phyloP scores from a whole-genome alignment of 2,797 vertebrate species.

The Parauchenoglanis punctatus region DNA sequence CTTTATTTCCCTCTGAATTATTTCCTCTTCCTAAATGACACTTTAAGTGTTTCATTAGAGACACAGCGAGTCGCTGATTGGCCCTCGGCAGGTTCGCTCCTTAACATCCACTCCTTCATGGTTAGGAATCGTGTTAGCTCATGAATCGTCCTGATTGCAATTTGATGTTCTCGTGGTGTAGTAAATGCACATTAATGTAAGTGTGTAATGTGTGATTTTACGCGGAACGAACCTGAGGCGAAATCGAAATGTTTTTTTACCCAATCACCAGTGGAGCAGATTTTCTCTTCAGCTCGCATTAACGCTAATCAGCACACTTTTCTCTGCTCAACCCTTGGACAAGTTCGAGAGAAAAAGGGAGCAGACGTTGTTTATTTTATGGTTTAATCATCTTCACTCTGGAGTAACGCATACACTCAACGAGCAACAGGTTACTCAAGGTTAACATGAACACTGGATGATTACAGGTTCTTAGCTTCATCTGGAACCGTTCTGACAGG shows the following conservation, averaged over 20 bases:
- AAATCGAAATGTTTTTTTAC: neutral
- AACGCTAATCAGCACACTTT: neutral
- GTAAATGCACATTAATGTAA: neutral
- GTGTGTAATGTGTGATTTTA: neutral
- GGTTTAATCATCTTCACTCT: neutral
- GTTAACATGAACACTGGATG: too few relatives aligned
- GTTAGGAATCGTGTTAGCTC: neutral
- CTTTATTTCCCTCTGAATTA: neutral
- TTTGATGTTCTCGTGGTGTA: neutral
- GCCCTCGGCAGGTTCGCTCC: neutral
- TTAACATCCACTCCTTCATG: neutral
- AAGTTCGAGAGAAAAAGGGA: too few relatives aligned
- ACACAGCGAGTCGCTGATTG: neutral
- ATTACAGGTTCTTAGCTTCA: neutral
- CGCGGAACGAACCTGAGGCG: neutral
- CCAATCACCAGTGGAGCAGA: neutral
- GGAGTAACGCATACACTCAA: too few relatives aligned
- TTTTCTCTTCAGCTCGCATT: neutral
- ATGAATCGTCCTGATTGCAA: neutral
- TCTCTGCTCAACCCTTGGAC: neutral
- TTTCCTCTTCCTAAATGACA: neutral
- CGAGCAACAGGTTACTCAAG: too few relatives aligned
- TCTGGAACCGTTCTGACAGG: neutral
- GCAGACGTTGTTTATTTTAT: neutral
- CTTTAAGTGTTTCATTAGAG: neutral